These are phyloP conservation scores for Morelia viridis DNA, from an alignment of 2,797 vertebrate genomes.

Conservation along the genomic window DNA sequence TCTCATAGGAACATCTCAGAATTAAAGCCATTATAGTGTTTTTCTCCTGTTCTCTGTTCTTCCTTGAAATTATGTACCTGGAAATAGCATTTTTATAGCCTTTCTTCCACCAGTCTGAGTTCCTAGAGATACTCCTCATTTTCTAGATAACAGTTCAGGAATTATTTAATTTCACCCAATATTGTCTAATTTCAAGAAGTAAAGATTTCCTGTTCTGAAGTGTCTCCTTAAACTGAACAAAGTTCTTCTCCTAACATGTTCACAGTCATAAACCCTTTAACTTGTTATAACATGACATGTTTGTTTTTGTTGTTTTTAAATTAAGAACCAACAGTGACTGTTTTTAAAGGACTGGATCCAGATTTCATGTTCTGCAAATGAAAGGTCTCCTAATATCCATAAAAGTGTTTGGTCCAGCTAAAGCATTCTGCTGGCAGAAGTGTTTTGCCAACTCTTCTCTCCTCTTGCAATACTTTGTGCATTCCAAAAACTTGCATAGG, in stretches of 20 bases:
- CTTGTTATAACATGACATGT: background rate
- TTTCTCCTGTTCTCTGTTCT: background rate
- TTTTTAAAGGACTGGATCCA: background rate
- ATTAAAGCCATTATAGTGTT: background rate
- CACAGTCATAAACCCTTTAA: background rate
- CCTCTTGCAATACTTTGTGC: background rate
- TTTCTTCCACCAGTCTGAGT: background rate
- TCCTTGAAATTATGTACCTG: background rate
- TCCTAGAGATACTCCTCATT: background rate
- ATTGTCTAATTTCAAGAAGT: background rate
- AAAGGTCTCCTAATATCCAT: background rate
- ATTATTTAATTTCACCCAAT: background rate
- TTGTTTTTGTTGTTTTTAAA: background rate
- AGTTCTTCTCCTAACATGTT: background rate
- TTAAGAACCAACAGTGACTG: background rate
- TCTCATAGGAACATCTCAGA: background rate
- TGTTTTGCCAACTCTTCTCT: background rate
- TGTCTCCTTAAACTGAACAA: background rate
- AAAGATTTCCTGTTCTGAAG: background rate
- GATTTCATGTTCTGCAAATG: background rate
- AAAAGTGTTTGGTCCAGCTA: background rate
- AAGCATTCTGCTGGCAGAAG: background rate
- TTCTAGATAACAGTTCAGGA: background rate
- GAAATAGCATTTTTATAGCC: background rate
- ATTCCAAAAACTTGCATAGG: background rate